Evolutionary conservation across 37 sponge, comb jelly and placozoan species (phyloP), one percentile per base, ranked within the genome.

Genomic region (Beroe forskalii): DNA sequence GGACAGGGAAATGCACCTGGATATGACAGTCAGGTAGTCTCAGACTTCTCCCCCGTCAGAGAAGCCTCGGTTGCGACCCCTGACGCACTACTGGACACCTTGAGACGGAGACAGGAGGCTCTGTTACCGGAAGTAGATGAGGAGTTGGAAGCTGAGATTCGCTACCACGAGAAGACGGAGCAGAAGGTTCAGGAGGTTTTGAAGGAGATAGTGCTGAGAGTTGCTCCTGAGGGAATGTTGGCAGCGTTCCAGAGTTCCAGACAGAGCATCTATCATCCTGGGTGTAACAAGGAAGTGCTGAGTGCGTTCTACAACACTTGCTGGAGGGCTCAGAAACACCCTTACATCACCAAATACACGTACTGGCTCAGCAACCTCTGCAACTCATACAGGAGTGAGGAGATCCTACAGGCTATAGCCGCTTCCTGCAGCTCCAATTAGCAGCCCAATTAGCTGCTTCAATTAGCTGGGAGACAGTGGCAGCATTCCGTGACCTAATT

Each of bases 321-420:
- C 20, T 44, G 42, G 28, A 41, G 40, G 44, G 42, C 42, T n/a
- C 86, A 80, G 86, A 27, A 35, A 4, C 86, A 80, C 30, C 86
- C 86, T 44, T n/a, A n/a, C 55, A 43, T 80, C 86, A 80, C 86
- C 86, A 80, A 80, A 24, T 80, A 80, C 40, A 32, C 35, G 38
- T 44, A 24, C 30, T 4, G 55, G 1, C 27, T 80, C 30, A 44
- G 38, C 86, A 80, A 80, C 55, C 31, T 80, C 31, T 80, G 86
- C 40, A 80, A 80, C 35, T 3, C 30, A 27, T 43, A 80, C 86
- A 80, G 12, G 12, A 6, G 12, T 12, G 12, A 48, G 12, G 12
- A 17, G 12, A 48, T 48, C 55, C 12, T 48, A 6, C 12, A 48
- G 6, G n/a, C n/a, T n/a, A n/a, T n/a, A n/a, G n/a, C n/a, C n/a